Evolutionary conservation across 2,888 invertebrate species (phyloP), one percentile per base, ranked within the genome.

Genomic region (Cryptocheilus praepositus): DNA sequence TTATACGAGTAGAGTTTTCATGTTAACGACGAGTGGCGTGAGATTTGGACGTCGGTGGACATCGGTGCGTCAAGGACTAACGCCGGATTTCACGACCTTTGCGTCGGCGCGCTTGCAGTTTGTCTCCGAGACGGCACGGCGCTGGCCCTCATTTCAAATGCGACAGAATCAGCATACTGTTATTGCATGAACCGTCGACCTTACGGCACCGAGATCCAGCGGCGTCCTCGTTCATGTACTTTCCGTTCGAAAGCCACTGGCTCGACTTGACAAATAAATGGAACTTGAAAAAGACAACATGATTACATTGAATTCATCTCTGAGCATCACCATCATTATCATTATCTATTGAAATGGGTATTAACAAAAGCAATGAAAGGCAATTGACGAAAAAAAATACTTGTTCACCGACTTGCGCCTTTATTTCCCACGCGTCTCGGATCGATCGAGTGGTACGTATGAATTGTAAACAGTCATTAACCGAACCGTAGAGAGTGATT

Each of bases 351-450:
- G 45, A n/a, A 43, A 4, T 43, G 43, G 21, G 43, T 21, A 45
- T 21, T 44, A 45, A 57, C 15, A 22, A 57, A 57, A 21, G 21
- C 19, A 28, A 43, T 61, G 43, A 65, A 46, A 68, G 74, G 73
- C 73, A 82, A 81, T 81, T 79, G 76, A 79, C 79, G 79, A 82
- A 84, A 74, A 73, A 82, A 83, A 83, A 77, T 81, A 82, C 84
- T 86, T 87, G 83, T 86, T 87, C 83, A 87, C 82, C 86, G 85
- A 86, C 84, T 86, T 88, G 86, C 87, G 87, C 84, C 85, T 88
- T 88, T 88, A 85, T 88, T 88, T 87, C 88, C 85, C 88, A 88
- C 88, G 88, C 88, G 88, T 88, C 88, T 88, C 86, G 88, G 88
- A 88, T 85, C 85, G 81, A 85, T 88, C 88, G 88, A 88, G 88